These are phyloP conservation scores for Lophura nycthemera DNA, from an alignment of 2,113 vertebrate genomes.

Conservation along the genomic window DNA sequence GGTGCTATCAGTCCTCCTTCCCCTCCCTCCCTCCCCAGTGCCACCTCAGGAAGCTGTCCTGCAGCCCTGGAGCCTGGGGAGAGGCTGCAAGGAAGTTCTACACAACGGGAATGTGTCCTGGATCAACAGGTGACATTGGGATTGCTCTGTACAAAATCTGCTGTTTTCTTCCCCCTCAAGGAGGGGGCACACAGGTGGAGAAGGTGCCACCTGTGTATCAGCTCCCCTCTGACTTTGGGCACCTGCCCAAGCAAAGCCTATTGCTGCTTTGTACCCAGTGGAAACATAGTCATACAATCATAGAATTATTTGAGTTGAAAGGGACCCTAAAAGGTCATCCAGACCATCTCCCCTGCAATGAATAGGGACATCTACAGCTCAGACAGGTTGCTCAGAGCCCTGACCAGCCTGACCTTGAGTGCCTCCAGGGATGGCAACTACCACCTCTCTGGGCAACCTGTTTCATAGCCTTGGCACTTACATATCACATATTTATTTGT, in stretches of 20 bases:
- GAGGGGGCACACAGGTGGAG: not conserved
- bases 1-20: not conserved
- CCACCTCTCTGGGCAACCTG: no score
- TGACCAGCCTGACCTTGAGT: no score
- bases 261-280: no score
- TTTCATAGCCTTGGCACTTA: not conserved
- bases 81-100: not conserved
- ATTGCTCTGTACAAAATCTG: not conserved
- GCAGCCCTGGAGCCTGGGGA: not conserved
- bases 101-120: not conserved
- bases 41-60: not conserved
- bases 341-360: no score
- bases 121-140: not conserved
- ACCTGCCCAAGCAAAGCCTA: no score
- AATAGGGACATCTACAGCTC: no score
- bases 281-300: no score
- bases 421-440: no score
- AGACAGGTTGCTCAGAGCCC: no score
- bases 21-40: not conserved
- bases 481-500: rapidly evolving
- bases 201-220: not conserved
- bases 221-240: not conserved
- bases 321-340: no score
- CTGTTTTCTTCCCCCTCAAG: not conserved
- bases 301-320: no score